Percentiles rank a stretch among this genome's conserved stretches.
phyloP scores from a whole-genome alignment of 1,140 invertebrate genomes.

The Aphaenogaster rudis region DNA sequence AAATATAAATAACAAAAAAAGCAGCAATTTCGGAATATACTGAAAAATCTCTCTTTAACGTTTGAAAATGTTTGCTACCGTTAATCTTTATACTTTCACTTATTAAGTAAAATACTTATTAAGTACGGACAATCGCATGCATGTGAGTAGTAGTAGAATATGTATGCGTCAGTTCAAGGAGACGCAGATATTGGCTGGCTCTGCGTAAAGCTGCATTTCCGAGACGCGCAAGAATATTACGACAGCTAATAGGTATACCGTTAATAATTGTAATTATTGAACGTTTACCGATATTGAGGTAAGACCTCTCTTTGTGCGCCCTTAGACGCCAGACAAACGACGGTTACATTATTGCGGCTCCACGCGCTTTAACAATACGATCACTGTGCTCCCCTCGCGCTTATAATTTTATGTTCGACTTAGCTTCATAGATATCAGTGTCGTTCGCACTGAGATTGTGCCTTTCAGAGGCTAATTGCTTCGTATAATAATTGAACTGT shows the following conservation, averaged over 20 bases:
- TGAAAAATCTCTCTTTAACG: not conserved
- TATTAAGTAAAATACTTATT: not conserved
- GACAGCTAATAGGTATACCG: not conserved
- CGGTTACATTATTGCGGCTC: slow-evolving; percentile 65
- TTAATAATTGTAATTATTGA: slow-evolving; percentile 46
- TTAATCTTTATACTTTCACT: slow-evolving; percentile 1
- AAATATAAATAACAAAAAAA: not conserved
- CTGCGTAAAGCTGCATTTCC: not conserved
- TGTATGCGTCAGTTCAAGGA: not conserved
- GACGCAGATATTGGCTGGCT: not conserved
- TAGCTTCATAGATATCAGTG: slow-evolving; percentile 25
- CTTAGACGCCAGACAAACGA: slow-evolving; percentile 65
- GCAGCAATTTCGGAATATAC: not conserved
- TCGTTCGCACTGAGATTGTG: slow-evolving; percentile 22
- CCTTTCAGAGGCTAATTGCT: not conserved
- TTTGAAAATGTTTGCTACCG: not conserved
- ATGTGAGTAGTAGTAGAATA: no score
- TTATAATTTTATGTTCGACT: slow-evolving; percentile 42
- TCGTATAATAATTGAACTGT: not conserved
- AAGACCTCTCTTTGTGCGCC: slow-evolving; percentile 61
- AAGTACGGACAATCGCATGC: not conserved
- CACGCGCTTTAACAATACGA: slow-evolving; percentile 64
- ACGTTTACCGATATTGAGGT: slow-evolving; percentile 56
- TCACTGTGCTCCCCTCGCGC: slow-evolving; percentile 57
- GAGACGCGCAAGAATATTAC: slow-evolving; percentile 14